Evolutionary conservation across 1,140 invertebrate genomes (phyloP).

Genomic region (Zaprionus ghesquierei): DNA sequence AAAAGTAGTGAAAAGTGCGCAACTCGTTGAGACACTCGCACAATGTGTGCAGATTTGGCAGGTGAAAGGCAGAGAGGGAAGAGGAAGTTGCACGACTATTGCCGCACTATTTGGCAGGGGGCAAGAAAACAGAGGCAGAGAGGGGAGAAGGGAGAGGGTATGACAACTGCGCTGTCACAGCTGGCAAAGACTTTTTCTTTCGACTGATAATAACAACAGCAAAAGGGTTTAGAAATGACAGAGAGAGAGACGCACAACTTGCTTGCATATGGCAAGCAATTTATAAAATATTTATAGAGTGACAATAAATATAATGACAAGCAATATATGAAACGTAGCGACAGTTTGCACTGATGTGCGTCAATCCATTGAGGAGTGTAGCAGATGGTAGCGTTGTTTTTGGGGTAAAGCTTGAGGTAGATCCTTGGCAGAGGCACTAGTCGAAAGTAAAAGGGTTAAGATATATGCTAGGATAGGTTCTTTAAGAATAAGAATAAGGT

Average conservation of each 20-base stretch:
- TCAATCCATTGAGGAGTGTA: background rate
- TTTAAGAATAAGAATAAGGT: too few species aligned
- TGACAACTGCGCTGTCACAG: slow-evolving; percentile 51
- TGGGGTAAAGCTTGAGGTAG: too few species aligned
- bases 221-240: slow-evolving; percentile 75
- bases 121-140: too few species aligned
- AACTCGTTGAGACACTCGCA: slow-evolving; percentile 4
- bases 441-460: too few species aligned
- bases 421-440: too few species aligned
- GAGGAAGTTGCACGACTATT: background rate
- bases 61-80: background rate
- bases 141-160: background rate
- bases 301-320: slow-evolving; percentile 63
- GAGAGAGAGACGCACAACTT: slow-evolving; percentile 51
- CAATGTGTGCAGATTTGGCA: slow-evolving; percentile 37
- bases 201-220: slow-evolving; percentile 59
- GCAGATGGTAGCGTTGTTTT: too few species aligned
- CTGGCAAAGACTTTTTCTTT: slow-evolving; percentile 72
- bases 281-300: slow-evolving; percentile 77
- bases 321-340: slow-evolving; percentile 8
- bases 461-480: too few species aligned
- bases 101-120: background rate
- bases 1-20: slow-evolving; percentile 51
- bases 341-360: slow-evolving; percentile 18
- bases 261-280: slow-evolving; percentile 68